Evolutionary conservation across 2,888 invertebrate species (phyloP).

Genomic region (Fissipunctia ypsillon): DNA sequence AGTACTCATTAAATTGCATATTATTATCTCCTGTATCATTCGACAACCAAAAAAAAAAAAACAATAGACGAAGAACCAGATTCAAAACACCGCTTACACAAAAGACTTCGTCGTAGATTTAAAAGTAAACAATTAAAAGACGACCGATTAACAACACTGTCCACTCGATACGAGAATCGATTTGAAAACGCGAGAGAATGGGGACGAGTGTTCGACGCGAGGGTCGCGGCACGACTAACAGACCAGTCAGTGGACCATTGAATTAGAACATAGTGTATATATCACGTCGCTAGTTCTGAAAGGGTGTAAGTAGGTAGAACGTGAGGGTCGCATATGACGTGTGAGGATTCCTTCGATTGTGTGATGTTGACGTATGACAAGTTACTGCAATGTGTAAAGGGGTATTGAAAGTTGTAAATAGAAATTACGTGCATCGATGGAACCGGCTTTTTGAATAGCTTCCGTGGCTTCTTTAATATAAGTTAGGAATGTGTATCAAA

Average conservation of each 20-base stretch:
- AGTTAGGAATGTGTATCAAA: not conserved
- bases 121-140: constrained; percentile 43
- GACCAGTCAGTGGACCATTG: constrained; percentile 32
- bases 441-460: constrained; percentile 31
- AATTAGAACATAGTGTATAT: constrained; percentile 34
- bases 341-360: constrained; percentile 41
- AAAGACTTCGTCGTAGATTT: constrained; percentile 23
- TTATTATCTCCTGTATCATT: not conserved
- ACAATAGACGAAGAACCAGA: not conserved
- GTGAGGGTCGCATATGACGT: constrained; percentile 63
- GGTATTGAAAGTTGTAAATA: constrained; percentile 23
- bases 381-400: constrained; percentile 24
- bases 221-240: constrained; percentile 47
- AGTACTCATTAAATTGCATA: too few relatives aligned
- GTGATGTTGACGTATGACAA: constrained; percentile 49
- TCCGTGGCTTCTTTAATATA: not conserved
- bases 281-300: constrained; percentile 44
- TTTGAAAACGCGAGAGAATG: constrained; percentile 1
- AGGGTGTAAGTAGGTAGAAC: constrained; percentile 55
- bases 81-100: constrained; percentile 38
- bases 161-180: constrained; percentile 37
- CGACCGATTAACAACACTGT: constrained; percentile 30
- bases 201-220: constrained; percentile 25
- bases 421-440: constrained; percentile 26
- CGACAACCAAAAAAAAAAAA: not conserved